Conservation (phyloP, 1,140 invertebrate species). For the Tyrophagus putrescentiae region DNA sequence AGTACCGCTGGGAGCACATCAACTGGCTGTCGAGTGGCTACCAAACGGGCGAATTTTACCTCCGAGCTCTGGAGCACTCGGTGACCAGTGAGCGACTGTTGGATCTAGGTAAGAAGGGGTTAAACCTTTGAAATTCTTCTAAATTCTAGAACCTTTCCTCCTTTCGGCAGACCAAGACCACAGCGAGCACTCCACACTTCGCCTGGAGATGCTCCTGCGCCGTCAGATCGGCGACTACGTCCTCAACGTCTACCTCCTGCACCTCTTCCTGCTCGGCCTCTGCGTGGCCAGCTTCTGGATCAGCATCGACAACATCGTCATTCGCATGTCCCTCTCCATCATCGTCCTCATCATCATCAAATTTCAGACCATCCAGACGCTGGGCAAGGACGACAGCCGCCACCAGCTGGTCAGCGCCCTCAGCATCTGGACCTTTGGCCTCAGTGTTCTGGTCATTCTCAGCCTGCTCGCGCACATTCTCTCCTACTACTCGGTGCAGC, state of each 20-base stretch:
- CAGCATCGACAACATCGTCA: slow-evolving; percentile 7
- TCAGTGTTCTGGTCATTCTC: background rate
- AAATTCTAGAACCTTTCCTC: too few relatives aligned
- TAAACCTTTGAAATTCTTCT: background rate
- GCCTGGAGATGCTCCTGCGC: background rate
- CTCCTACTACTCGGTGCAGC: slow-evolving; percentile 11
- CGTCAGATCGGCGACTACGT: slow-evolving; percentile 12
- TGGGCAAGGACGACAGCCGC: too few relatives aligned
- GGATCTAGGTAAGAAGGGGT: background rate
- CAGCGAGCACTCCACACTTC: slow-evolving; percentile 6
- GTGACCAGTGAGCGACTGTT: background rate
- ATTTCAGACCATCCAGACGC: slow-evolving; percentile 7
- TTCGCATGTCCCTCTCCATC: slow-evolving; percentile 3
- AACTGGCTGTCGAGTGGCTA: slow-evolving; percentile 10
- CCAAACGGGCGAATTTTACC: slow-evolving; percentile 9
- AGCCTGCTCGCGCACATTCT: background rate
- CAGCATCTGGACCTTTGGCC: slow-evolving; percentile 15
- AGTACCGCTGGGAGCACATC: background rate
- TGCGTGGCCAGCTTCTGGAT: slow-evolving; percentile 6
- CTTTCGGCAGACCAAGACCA: background rate
- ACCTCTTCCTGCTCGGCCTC: background rate
- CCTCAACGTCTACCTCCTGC: background rate
- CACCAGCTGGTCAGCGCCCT: background rate
- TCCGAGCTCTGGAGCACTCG: background rate
- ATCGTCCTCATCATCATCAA: slow-evolving; percentile 11